Percentiles rank a stretch among this genome's conserved stretches.
phyloP scores from a whole-genome alignment of 2,888 invertebrate species.

The Coenonympha arcania region DNA sequence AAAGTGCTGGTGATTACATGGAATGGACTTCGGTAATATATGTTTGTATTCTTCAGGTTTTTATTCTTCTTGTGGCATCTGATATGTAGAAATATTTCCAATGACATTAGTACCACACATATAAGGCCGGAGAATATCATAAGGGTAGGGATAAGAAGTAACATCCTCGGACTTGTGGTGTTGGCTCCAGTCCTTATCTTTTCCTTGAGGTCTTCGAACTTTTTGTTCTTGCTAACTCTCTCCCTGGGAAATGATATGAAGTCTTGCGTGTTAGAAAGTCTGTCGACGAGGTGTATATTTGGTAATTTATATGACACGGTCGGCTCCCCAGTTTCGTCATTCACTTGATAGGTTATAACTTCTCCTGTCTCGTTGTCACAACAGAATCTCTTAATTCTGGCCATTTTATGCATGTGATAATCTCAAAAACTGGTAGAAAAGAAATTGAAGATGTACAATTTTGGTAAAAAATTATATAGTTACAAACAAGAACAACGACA shows the following conservation, averaged over 20 bases:
- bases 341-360: conserved; percentile 52
- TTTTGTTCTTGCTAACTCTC: conserved; percentile 47
- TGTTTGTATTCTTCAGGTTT: conserved; percentile 66
- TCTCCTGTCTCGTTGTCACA: conserved; percentile 73
- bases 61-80: conserved; percentile 80
- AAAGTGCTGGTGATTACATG: conserved; percentile 79
- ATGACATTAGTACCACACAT: conserved; percentile 62
- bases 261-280: conserved; percentile 23
- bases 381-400: conserved; percentile 38
- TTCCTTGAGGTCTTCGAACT: conserved; percentile 51
- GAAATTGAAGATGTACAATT: background rate
- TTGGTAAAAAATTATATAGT: background rate
- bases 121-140: conserved; percentile 73
- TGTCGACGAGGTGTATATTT: conserved; percentile 18
- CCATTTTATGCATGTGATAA: conserved; percentile 25
- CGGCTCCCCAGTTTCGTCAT: conserved; percentile 72
- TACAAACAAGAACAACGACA: too few species aligned
- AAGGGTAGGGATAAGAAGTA: conserved; percentile 75
- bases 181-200: conserved; percentile 58
- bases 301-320: conserved; percentile 32
- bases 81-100: conserved; percentile 78
- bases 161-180: conserved; percentile 62
- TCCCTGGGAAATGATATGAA: conserved; percentile 45
- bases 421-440: background rate
- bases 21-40: conserved; percentile 81